A percentile compares a stretch with the other conserved stretches of the same genome.
phyloP scores from a whole-genome alignment of 2,797 vertebrate genomes.

The Sciurus carolinensis region DNA sequence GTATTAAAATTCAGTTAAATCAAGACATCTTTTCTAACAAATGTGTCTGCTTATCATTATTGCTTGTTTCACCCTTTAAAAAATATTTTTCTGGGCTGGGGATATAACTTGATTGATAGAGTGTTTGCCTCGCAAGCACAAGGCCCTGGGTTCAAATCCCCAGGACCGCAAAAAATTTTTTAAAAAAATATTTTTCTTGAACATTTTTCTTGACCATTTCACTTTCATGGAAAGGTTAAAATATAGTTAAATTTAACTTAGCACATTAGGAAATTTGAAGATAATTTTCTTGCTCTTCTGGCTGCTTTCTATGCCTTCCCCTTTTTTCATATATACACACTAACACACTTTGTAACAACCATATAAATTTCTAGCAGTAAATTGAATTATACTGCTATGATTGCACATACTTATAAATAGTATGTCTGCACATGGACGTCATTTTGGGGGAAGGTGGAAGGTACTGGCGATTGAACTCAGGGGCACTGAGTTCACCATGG shows the following conservation, averaged over 20 bases:
- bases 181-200: not conserved
- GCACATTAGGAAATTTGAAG: constrained; percentile 85
- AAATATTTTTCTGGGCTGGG: no score
- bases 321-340: constrained; percentile 81
- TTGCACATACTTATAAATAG: constrained; percentile 88
- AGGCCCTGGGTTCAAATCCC: no score
- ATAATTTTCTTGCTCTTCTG: constrained; percentile 76
- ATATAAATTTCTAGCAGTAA: constrained; percentile 90
- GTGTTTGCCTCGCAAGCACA: no score
- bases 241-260: constrained; percentile 78
- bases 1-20: constrained; percentile 70
- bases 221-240: constrained; percentile 81
- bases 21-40: constrained; percentile 58
- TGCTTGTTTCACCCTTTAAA: constrained; percentile 3
- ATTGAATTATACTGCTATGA: constrained; percentile 84
- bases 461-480: no score
- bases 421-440: constrained; percentile 80
- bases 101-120: no score
- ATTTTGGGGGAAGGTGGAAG: no score
- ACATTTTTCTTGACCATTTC: constrained; percentile 75
- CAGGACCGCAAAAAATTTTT: no score
- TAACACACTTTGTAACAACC: constrained; percentile 88
- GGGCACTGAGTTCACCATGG: no score
- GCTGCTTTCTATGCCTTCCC: constrained; percentile 55
- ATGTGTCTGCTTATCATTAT: constrained; percentile 64